phyloP scores from a whole-genome alignment of 2,797 vertebrate genomes.

The Cossypha caffra region DNA sequence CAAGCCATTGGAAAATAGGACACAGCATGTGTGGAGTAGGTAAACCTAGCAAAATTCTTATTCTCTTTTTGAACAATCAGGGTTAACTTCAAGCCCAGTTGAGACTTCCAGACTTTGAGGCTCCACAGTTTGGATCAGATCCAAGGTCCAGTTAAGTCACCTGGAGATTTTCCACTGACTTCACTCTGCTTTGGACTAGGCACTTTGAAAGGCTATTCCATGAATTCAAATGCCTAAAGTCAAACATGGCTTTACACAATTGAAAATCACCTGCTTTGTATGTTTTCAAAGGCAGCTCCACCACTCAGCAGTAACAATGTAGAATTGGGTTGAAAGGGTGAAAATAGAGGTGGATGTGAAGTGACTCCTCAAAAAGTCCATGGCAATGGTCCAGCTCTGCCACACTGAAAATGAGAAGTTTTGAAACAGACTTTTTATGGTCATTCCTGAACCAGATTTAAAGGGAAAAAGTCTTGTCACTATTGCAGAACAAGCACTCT shows the following conservation, averaged over 20 bases:
- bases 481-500: background rate
- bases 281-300: conserved; percentile 41
- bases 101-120: conserved; percentile 36
- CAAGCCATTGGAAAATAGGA: background rate
- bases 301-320: conserved; percentile 16
- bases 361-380: background rate
- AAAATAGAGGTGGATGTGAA: conserved; percentile 12
- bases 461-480: background rate
- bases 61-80: conserved; percentile 28
- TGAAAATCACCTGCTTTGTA: conserved; percentile 59
- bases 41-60: conserved; percentile 6
- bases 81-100: background rate
- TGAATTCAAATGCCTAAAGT: conserved; percentile 5
- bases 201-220: conserved; percentile 40
- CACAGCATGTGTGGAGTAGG: background rate
- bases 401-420: background rate
- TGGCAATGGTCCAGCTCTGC: background rate
- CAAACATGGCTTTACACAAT: conserved; percentile 40
- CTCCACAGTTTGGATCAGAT: conserved; percentile 44
- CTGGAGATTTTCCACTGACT: conserved; percentile 58
- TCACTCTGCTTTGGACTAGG: conserved; percentile 2
- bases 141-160: conserved; percentile 49
- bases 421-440: background rate
- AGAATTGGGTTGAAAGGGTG: conserved; percentile 29
- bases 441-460: background rate